Base-by-base conservation (phyloP, 1,140 invertebrate genomes). In the Heliconius eleuchia region DNA sequence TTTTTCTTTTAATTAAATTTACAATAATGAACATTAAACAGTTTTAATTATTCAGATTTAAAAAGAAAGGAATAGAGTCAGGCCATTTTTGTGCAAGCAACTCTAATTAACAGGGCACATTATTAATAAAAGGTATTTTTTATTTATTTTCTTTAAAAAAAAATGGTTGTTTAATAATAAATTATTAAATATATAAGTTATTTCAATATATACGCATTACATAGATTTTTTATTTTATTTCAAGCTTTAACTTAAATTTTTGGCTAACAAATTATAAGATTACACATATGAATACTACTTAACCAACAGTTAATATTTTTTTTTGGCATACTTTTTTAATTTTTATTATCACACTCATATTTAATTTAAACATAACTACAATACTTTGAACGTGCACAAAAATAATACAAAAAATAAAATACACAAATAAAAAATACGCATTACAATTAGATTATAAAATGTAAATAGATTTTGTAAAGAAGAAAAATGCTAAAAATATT, bases 401-500 rank as follows among this genome's bases (percentile, higher is more conserved):
- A n/a, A 60, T 34, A 34, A 34, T 34, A 34, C n/a, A 57, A 23
- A 57, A 3, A 52, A 52, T n/a, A 57, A 23, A 30, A 66, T 13
- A 66, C 23, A 27, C 60, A 27, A 23, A 27, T 66, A 16, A 13
- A 66, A 66, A 66, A 66, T 66, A 30, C 60, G 9, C 8, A 66
- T 66, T 66, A 66, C 60, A 27, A 11, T n/a, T 60, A 66, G 3
- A 66, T 27, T 27, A 66, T 66, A 66, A 27, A 66, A 66, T 66
- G 60, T 30, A 27, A 66, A 66, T 30, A 66, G n/a, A 16, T 66
- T 13, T 27, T 66, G 23, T 27, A 66, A 27, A 66, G 11, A 30
- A 66, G 42, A 66, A 66, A 13, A 66, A 70, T 34, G 73, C 57
- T 27, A 73, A 75, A 16, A 30, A 73, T 50, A 66, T 70, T 42